Conservation (phyloP, 2,888 invertebrate genomes). For the Diarsia brunnea region DNA sequence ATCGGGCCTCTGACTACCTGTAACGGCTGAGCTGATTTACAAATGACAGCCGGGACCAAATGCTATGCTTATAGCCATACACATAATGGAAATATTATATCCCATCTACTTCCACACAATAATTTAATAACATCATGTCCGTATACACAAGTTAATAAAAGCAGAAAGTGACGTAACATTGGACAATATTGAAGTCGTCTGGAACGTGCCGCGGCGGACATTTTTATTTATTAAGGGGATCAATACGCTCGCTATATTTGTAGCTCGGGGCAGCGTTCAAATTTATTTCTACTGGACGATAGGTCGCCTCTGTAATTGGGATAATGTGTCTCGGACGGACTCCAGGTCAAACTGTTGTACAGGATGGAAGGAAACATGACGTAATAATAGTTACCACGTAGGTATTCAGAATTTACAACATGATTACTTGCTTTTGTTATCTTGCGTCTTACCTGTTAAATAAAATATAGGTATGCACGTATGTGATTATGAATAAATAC, state of each 20-base stretch:
- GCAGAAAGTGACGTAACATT: conserved; percentile 17
- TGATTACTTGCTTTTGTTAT: too few species aligned
- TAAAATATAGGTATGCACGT: too few species aligned
- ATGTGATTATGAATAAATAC: too few species aligned
- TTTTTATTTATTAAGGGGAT: conserved; percentile 48
- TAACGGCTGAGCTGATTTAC: background rate
- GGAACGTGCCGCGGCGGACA: conserved; percentile 29
- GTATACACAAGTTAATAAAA: conserved; percentile 37
- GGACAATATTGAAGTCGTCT: conserved; percentile 44
- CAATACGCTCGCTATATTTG: conserved; percentile 38
- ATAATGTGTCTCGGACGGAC: background rate
- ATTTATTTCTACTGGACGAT: conserved; percentile 28
- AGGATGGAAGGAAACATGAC: too few species aligned
- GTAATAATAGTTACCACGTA: too few species aligned
- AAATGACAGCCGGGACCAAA: background rate
- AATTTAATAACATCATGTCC: background rate
- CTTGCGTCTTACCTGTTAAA: too few species aligned
- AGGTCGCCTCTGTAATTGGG: background rate
- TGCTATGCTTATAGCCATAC: background rate
- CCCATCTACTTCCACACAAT: background rate
- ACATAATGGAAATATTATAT: background rate
- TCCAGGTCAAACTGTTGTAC: background rate
- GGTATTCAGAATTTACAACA: too few species aligned
- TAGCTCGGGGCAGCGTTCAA: conserved; percentile 28
- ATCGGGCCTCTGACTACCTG: background rate